These are phyloP conservation scores for Sipunculus nudus DNA, from an alignment of 2,888 invertebrate species.

Conservation along the genomic window DNA sequence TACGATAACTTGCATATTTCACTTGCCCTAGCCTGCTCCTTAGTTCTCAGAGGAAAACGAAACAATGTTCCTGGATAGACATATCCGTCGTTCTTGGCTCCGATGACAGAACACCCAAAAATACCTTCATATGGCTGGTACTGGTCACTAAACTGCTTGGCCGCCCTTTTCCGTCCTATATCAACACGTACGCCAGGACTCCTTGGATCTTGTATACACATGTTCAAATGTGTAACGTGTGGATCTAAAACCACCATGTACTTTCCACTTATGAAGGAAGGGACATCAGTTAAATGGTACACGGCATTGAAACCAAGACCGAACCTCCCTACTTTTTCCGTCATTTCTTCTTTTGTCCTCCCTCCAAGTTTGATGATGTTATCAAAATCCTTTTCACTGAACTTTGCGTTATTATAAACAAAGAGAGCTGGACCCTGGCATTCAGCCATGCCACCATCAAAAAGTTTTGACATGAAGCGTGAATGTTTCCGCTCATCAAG, in stretches of 20 bases:
- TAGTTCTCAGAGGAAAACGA: constrained; percentile 44
- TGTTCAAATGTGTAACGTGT: constrained; percentile 48
- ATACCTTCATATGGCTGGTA: constrained; percentile 49
- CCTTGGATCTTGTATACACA: constrained; percentile 32
- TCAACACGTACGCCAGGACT: constrained; percentile 47
- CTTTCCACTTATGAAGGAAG: constrained; percentile 52
- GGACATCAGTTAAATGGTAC: constrained; percentile 61
- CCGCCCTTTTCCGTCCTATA: constrained; percentile 31
- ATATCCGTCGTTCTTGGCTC: background rate
- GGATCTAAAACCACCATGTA: constrained; percentile 59
- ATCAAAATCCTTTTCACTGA: constrained; percentile 49
- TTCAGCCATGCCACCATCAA: constrained; percentile 47
- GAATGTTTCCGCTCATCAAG: constrained; percentile 50
- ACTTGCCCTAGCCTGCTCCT: constrained; percentile 35
- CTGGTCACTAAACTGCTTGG: constrained; percentile 45
- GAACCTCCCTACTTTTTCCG: constrained; percentile 54
- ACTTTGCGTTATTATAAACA: constrained; percentile 52
- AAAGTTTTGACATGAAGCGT: constrained; percentile 36
- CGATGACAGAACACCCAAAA: constrained; percentile 43
- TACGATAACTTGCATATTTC: constrained; percentile 49
- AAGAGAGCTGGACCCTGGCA: constrained; percentile 56
- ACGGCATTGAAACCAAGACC: constrained; percentile 62
- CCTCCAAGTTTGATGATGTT: constrained; percentile 53
- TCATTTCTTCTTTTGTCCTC: constrained; percentile 48
- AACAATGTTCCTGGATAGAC: constrained; percentile 44